Conservation (phyloP, 2,113 vertebrate genomes). For the Oncorhynchus mykiss region DNA sequence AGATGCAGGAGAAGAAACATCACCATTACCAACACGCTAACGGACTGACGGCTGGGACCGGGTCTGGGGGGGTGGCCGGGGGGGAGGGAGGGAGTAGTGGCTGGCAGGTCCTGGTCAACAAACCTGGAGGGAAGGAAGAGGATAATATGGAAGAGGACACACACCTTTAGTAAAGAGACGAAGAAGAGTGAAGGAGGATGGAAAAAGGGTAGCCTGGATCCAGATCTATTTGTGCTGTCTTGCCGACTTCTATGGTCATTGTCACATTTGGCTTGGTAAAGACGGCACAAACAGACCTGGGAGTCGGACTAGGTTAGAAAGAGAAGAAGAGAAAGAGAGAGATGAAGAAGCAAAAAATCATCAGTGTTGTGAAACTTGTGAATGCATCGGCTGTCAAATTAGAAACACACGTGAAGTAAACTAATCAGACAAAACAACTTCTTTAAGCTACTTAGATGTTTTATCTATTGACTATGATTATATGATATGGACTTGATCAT, state of each 20-base stretch:
- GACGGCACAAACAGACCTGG: neutral
- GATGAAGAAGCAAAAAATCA: too few species aligned
- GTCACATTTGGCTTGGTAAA: neutral
- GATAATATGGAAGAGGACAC: conserved; percentile 94
- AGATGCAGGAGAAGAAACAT: conserved; percentile 87
- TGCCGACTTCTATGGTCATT: neutral
- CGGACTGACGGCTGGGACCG: conserved; percentile 69
- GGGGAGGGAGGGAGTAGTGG: conserved; percentile 52
- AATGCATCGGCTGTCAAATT: too few species aligned
- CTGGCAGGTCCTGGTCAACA: conserved; percentile 92
- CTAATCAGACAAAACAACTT: neutral
- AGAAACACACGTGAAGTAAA: too few species aligned
- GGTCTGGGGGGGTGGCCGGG: conserved; percentile 40
- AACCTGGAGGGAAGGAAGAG: conserved; percentile 82
- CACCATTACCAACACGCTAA: conserved; percentile 79
- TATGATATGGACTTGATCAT: neutral
- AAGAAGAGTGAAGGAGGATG: neutral
- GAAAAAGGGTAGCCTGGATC: too few species aligned
- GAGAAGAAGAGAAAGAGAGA: too few species aligned
- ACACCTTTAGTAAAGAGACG: conserved; percentile 80
- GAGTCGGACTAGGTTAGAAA: too few species aligned
- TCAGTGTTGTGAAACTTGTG: too few species aligned
- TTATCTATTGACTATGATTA: neutral
- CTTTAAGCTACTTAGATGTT: neutral
- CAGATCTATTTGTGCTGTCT: too few species aligned